Base-by-base conservation (phyloP, 53 echinoderm and acorn worm genomes). In the Pentamera pediparva region DNA sequence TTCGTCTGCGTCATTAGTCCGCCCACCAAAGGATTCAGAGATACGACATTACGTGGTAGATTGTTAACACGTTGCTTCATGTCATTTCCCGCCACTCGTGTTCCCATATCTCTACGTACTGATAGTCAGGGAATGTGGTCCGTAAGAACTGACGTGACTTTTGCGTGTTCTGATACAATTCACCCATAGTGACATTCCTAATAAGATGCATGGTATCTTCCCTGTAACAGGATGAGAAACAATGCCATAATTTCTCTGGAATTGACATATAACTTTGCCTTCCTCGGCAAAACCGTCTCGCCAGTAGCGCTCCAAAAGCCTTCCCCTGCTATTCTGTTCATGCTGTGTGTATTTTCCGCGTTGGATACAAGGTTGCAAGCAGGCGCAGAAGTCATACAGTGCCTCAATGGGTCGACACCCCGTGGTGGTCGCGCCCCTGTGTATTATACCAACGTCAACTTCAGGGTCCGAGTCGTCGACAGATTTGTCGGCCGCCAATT, bases 361-460 rank as follows among this genome's bases (percentile, higher is more conserved):
- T 13, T 47, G n/a, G 17, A 48, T 0, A 75, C 82, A 4, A 64
- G 75, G 37, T 75, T 62, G 32, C 82, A 82, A 25, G 71, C 83
- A 3, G 78, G 76, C 6, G 91, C 86, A 35, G 83, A 86, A 18
- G 86, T 89, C 57, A 89, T 77, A 40, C 75, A 77, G 27, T 71
- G 39, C 32, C 78, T 35, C 33, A 89, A 86, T 15, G 86, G 86
- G 40, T 91, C 91, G 0, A 90, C 63, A 4, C 91, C 89, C 28
- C 47, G 5, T 43, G 26, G 40, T 4, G 37, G 20, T 38, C 3
- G 6, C 4, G 34, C 20, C 37, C 2, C 39, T 40, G 7, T 64
- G 19, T 21, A 4, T 12, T 40, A 38, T n/a, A 1, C 22, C 11
- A n/a, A n/a, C n/a, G n/a, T n/a, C n/a, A n/a, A n/a, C n/a, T 38